Evolutionary conservation across 2,888 invertebrate species (phyloP).

Genomic region (Geotrupes spiniger): DNA sequence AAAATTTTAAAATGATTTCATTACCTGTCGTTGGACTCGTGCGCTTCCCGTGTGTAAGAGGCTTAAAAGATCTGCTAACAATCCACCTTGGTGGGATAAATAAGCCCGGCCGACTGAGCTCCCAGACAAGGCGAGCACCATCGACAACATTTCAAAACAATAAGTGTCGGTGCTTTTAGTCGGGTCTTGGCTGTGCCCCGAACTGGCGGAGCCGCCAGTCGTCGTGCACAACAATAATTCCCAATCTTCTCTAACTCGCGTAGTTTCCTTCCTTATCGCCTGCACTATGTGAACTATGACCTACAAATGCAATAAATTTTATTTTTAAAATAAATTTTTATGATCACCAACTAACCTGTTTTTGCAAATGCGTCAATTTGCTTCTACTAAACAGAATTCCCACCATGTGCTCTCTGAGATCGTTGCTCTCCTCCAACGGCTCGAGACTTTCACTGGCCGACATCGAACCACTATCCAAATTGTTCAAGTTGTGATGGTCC

Average conservation of each 20-base stretch:
- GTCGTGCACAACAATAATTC: constrained; percentile 63
- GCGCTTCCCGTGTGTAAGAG: constrained; percentile 92
- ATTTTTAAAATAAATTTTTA: neutral
- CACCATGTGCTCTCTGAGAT: constrained; percentile 90
- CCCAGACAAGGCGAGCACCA: constrained; percentile 91
- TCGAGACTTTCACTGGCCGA: constrained; percentile 47
- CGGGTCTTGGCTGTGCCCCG: constrained; percentile 49
- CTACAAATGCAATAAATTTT: constrained; percentile 45
- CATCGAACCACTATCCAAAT: constrained; percentile 37
- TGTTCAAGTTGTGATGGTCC: constrained; percentile 41
- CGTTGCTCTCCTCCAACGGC: constrained; percentile 52
- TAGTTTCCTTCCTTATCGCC: constrained; percentile 86
- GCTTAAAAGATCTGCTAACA: constrained; percentile 80
- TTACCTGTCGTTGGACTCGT: constrained; percentile 87
- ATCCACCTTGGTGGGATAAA: constrained; percentile 82
- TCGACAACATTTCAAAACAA: constrained; percentile 95
- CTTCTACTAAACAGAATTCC: constrained; percentile 93
- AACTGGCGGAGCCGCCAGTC: constrained; percentile 43
- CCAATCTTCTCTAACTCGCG: constrained; percentile 88
- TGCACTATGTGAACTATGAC: constrained; percentile 86
- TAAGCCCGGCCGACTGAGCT: constrained; percentile 88
- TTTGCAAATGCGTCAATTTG: constrained; percentile 88
- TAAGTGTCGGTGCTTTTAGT: constrained; percentile 76
- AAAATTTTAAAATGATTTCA: constrained; percentile 2
- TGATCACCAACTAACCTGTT: constrained; percentile 66